Conservation (phyloP, 2,888 invertebrate species). For the Pollenia amentaria region DNA sequence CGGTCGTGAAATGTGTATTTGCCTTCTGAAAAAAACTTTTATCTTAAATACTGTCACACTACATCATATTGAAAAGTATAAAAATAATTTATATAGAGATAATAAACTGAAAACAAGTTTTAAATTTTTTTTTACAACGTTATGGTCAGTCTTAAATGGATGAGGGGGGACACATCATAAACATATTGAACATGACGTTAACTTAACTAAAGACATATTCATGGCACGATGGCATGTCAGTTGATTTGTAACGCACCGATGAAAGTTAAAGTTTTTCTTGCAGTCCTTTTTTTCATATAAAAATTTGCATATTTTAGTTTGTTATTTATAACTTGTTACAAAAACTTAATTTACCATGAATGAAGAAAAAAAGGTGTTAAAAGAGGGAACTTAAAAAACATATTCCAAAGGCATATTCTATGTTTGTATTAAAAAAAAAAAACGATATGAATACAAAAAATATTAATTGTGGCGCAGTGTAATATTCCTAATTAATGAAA, state of each 20-base stretch:
- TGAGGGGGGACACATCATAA: slow-evolving; percentile 41
- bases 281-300: background rate
- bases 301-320: slow-evolving; percentile 68
- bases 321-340: slow-evolving; percentile 69
- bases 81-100: slow-evolving; percentile 41
- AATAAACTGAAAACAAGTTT: slow-evolving; percentile 26
- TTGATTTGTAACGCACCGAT: slow-evolving; percentile 66
- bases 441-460: slow-evolving; percentile 16
- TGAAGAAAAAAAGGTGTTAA: slow-evolving; percentile 65
- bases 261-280: slow-evolving; percentile 50
- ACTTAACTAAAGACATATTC: slow-evolving; percentile 59
- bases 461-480: slow-evolving; percentile 11
- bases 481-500: slow-evolving; percentile 63
- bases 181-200: slow-evolving; percentile 55
- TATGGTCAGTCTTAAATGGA: slow-evolving; percentile 17
- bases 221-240: slow-evolving; percentile 54
- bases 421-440: background rate
- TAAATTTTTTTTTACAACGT: slow-evolving; percentile 17
- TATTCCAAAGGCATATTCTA: slow-evolving; percentile 16
- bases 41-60: slow-evolving; percentile 25
- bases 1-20: background rate
- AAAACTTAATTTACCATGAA: slow-evolving; percentile 71
- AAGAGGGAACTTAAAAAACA: slow-evolving; percentile 51
- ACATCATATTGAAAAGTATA: slow-evolving; percentile 12
- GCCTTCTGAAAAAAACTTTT: background rate